phyloP scores from a whole-genome alignment of 1,140 invertebrate species.

The Drosophila miranda region DNA sequence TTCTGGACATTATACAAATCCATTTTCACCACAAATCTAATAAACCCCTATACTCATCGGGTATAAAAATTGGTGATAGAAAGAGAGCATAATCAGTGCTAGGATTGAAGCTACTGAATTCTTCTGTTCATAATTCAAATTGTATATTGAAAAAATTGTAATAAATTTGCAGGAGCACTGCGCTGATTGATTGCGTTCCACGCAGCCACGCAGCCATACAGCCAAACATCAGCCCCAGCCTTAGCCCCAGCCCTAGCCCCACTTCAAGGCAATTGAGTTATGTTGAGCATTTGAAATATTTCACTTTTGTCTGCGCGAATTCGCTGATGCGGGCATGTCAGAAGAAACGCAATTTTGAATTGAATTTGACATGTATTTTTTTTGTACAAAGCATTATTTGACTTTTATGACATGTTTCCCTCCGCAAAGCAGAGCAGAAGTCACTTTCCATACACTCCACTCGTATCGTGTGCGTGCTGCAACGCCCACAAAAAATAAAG shows the following conservation, averaged over 20 bases:
- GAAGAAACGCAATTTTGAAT: constrained; percentile 42
- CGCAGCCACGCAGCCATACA: too few relatives aligned
- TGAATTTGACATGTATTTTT: constrained; percentile 38
- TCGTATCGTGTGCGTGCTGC: constrained; percentile 39
- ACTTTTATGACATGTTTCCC: constrained; percentile 53
- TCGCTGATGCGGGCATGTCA: constrained; percentile 37
- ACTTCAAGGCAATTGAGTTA: constrained; percentile 50
- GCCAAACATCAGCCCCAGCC: too few relatives aligned
- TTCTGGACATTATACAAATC: too few relatives aligned
- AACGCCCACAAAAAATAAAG: constrained; percentile 55
- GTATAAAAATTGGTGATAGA: too few relatives aligned
- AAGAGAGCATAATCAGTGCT: too few relatives aligned
- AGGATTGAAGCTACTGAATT: too few relatives aligned
- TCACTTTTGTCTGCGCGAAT: constrained; percentile 31
- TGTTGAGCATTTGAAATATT: constrained; percentile 43
- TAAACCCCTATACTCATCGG: too few relatives aligned
- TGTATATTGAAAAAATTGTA: too few relatives aligned
- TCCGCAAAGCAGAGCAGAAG: neutral
- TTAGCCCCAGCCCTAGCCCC: neutral
- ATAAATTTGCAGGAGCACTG: too few relatives aligned
- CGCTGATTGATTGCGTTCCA: too few relatives aligned
- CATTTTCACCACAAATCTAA: too few relatives aligned
- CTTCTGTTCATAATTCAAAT: too few relatives aligned
- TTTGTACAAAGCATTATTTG: constrained; percentile 29
- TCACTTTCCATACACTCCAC: neutral